These are phyloP conservation scores for Xyrauchen texanus DNA, from an alignment of 2,113 vertebrate species.

Conservation along the genomic window DNA sequence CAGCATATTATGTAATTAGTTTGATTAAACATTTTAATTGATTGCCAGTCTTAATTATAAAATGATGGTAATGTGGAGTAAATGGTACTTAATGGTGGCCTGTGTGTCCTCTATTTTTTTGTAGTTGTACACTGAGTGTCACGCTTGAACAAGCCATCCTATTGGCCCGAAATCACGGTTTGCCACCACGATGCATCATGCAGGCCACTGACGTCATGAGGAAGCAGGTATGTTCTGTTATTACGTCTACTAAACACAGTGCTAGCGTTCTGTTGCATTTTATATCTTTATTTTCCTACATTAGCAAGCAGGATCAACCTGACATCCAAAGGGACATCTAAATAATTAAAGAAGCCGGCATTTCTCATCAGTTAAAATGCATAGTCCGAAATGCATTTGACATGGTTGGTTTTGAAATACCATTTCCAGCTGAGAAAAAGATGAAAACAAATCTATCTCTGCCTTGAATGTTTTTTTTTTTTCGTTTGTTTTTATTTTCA, in stretches of 20 bases:
- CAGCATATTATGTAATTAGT: too few relatives aligned
- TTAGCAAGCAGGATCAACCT: too few relatives aligned
- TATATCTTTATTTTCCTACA: too few relatives aligned
- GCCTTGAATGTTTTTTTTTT: neutral
- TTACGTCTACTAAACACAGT: neutral
- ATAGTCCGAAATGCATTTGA: neutral
- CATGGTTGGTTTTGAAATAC: neutral
- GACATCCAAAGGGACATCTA: too few relatives aligned
- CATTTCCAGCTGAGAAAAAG: neutral
- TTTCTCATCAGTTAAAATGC: neutral
- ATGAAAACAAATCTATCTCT: neutral
- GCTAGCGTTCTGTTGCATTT: too few relatives aligned
- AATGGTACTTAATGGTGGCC: conserved; percentile 7
- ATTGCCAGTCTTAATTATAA: neutral
- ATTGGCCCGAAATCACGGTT: conserved; percentile 89
- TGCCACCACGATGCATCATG: conserved; percentile 96
- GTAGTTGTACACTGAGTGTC: conserved; percentile 93
- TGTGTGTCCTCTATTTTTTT: conserved; percentile 22
- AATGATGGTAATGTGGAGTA: neutral
- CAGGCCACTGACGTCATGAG: conserved; percentile 98
- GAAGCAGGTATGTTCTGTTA: conserved; percentile 82
- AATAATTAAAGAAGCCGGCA: too few relatives aligned
- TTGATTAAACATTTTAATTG: too few relatives aligned
- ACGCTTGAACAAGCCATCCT: conserved; percentile 95
- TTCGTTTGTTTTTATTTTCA: too few relatives aligned